Evolutionary conservation across 2,888 invertebrate species (phyloP).

Genomic region (Apotomis capreana): DNA sequence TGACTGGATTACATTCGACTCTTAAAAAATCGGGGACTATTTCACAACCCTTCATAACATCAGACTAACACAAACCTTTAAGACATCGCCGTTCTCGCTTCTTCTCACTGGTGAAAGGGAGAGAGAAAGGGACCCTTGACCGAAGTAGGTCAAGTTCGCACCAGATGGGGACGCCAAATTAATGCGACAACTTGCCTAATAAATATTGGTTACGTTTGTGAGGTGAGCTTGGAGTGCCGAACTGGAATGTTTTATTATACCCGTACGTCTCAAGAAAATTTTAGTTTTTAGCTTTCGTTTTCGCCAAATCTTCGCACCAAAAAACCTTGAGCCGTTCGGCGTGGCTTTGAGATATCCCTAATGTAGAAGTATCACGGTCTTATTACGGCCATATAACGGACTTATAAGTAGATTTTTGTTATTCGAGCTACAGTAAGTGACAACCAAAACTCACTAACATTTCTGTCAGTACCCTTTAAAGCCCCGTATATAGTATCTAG

Average conservation of each 20-base stretch:
- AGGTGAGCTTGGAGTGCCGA: slow-evolving; percentile 19
- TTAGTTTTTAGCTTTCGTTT: no score
- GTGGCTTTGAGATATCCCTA: no score
- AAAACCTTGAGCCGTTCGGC: no score
- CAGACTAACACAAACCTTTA: slow-evolving; percentile 33
- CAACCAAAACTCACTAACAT: no score
- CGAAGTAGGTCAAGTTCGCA: slow-evolving; percentile 37
- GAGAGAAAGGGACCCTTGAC: slow-evolving; percentile 32
- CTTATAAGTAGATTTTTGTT: no score
- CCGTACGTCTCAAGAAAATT: no score
- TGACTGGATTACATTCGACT: slow-evolving; percentile 8
- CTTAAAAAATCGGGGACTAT: slow-evolving; percentile 2
- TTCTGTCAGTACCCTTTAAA: no score
- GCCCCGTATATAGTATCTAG: no score
- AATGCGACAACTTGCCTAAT: slow-evolving; percentile 37
- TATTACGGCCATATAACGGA: no score
- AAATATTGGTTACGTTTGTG: slow-evolving; percentile 34
- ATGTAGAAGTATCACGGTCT: no score
- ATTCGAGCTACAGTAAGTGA: no score
- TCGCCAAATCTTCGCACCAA: no score
- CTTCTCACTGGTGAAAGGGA: neutral
- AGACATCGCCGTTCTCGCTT: slow-evolving; percentile 22
- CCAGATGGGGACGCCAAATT: slow-evolving; percentile 37
- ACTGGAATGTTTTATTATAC: neutral
- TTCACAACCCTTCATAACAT: slow-evolving; percentile 30